Conservation (phyloP, 1,140 invertebrate species). For the Trinorchestia longiramus region DNA sequence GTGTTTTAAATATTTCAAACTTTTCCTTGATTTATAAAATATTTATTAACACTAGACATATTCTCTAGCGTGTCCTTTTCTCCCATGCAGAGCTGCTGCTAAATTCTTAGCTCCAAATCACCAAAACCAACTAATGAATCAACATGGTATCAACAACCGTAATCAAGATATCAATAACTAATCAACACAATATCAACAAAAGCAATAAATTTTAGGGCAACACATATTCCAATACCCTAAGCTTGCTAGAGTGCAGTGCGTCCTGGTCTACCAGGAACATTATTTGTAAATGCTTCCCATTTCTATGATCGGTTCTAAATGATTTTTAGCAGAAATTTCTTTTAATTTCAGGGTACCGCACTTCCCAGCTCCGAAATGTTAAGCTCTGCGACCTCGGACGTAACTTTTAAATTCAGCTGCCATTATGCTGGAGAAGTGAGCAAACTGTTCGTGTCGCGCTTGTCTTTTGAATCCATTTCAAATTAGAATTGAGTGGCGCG, state of each 20-base stretch:
- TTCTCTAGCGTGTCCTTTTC: background rate
- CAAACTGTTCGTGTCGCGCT: conserved; percentile 17
- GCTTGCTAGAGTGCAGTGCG: background rate
- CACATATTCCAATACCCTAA: background rate
- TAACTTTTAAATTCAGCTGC: conserved; percentile 25
- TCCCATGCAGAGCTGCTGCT: background rate
- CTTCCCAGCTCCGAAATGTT: background rate
- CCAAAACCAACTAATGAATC: too few relatives aligned
- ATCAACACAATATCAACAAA: too few relatives aligned
- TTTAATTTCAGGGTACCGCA: background rate
- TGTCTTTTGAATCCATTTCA: conserved; percentile 46
- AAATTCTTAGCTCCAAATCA: background rate
- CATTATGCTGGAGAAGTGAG: conserved; percentile 33
- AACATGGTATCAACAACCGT: too few relatives aligned
- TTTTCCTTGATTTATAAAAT: background rate
- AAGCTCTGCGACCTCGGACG: background rate
- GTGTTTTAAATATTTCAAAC: background rate
- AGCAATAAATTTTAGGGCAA: too few relatives aligned
- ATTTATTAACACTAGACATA: background rate
- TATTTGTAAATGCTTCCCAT: background rate
- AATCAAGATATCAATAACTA: too few relatives aligned
- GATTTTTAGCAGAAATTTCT: background rate
- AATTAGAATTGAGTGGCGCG: conserved; percentile 41
- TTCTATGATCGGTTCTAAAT: background rate
- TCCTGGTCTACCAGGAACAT: background rate